Conservation (phyloP, 30 jellyfish, hydroid and myxozoan species). For the Pelagia noctiluca region DNA sequence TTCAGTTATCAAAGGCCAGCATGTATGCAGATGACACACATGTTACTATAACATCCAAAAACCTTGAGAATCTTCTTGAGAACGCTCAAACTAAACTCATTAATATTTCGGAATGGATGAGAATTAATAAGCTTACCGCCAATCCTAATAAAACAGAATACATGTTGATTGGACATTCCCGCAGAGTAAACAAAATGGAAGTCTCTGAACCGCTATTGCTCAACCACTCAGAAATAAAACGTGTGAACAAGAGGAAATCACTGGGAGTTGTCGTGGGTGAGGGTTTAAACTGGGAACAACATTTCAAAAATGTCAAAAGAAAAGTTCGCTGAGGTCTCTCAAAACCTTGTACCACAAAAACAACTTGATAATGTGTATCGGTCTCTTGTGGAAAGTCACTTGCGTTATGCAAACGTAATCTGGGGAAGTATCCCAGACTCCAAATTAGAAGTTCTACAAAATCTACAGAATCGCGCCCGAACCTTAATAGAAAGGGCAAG, state of each 20-base stretch:
- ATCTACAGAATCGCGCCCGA: slow-evolving; percentile 27
- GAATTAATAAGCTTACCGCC: slow-evolving; percentile 12
- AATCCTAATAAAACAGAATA: slow-evolving; percentile 42
- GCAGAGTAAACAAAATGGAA: background rate
- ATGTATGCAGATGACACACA: slow-evolving; percentile 36
- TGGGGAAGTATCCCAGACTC: slow-evolving; percentile 48
- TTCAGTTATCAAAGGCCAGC: slow-evolving; percentile 10
- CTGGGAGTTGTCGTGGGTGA: slow-evolving; percentile 32
- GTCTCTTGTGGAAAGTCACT: slow-evolving; percentile 31
- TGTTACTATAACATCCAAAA: slow-evolving; percentile 16
- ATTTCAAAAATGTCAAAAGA: slow-evolving; percentile 26
- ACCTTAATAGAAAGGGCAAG: background rate
- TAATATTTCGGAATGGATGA: slow-evolving; percentile 15
- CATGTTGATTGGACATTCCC: slow-evolving; percentile 17
- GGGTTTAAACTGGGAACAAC: slow-evolving; percentile 32
- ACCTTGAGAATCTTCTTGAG: background rate
- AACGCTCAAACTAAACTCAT: slow-evolving; percentile 1
- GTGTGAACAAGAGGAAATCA: slow-evolving; percentile 13
- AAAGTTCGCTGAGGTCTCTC: slow-evolving; percentile 37
- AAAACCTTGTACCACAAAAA: slow-evolving; percentile 16
- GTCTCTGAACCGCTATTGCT: background rate
- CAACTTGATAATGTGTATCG: slow-evolving; percentile 32
- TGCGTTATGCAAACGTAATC: slow-evolving; percentile 28
- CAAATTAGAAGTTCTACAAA: slow-evolving; percentile 15
- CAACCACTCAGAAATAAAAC: slow-evolving; percentile 32